Base-by-base conservation (phyloP, 2,113 vertebrate genomes). In the Marmota monax region DNA sequence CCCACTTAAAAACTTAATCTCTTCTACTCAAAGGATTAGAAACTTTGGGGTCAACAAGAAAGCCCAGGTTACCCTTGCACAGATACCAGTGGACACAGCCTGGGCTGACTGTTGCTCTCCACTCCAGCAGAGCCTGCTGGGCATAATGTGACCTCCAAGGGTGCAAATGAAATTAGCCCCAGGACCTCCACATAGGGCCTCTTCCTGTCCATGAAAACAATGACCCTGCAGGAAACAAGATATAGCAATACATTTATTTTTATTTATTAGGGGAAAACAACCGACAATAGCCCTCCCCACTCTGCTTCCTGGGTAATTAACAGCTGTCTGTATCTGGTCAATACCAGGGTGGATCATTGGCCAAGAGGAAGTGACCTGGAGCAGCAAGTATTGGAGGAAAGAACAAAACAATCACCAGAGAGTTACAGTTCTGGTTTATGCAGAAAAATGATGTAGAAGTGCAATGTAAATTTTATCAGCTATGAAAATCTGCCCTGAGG, bases 221-320 rank as follows among this genome's bases (percentile, higher is more conserved):
- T 98, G 84, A 87, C 79, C 72, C 90, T 98, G 90, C 94, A 96
- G 96, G 97, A 97, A 97, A 80, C 80, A 84, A 97, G 93, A 96
- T 94, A 90, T 4, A 97, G 90, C 73, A 90, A 96, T 92, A 84
- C 80, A 85, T 83, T 96, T 97, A 96, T 97, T 98, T 98, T 97
- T 97, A 97, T 97, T 98, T 97, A 88, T 92, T 72, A 67, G 79
- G 74, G 84, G 87, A 96, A 95, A 96, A 83, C 92, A 94, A 82
- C 86, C 0, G 1, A 95, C 86, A 95, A 73, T 89, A 95, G 96
- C 94, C 94, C 94, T 95, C 91, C 84, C 77, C 29, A 29, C 25
- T 79, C 45, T 5, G 18, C 73, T 97, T 97, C 97, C 97, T 92
- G 94, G 80, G 72, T 56, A 95, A 78, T 92, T 96, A 94, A 77